A percentile compares a stretch with the other conserved stretches of the same genome.
phyloP scores from a whole-genome alignment of 2,797 vertebrate genomes.

The Malurus splendens region DNA sequence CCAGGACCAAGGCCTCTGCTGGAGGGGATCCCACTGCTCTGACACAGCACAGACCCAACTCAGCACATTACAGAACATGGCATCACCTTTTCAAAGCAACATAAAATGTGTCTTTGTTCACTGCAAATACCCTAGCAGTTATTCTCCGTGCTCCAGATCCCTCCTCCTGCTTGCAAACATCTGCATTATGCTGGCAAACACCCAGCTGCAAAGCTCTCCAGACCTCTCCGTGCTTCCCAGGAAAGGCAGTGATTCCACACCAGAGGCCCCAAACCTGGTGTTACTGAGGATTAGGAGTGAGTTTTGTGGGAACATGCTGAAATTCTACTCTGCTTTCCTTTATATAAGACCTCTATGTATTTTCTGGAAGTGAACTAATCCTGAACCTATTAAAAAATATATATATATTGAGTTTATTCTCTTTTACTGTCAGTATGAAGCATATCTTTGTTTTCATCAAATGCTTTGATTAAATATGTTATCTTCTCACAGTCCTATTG shows the following conservation, averaged over 20 bases:
- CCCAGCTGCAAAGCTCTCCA: neutral
- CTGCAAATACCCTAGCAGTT: neutral
- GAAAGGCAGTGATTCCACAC: neutral
- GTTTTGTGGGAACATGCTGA: neutral
- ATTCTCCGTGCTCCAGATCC: neutral
- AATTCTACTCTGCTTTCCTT: neutral
- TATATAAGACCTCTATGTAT: accelerated
- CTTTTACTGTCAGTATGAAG: neutral
- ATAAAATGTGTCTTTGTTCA: accelerated
- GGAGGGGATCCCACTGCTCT: neutral
- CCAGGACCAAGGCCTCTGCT: neutral
- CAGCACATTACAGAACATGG: accelerated
- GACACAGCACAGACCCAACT: neutral
- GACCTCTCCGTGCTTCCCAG: neutral
- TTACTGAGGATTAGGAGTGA: accelerated
- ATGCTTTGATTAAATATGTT: neutral
- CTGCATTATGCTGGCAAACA: neutral
- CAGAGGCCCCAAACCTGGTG: neutral
- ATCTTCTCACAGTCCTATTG: neutral
- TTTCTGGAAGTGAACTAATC: neutral
- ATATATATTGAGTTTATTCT: neutral
- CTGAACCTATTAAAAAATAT: neutral
- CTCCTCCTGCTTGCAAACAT: neutral
- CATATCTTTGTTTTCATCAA: neutral
- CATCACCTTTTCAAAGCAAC: neutral